Conservation (phyloP, 2,113 vertebrate species). For the Malurus elegans region DNA sequence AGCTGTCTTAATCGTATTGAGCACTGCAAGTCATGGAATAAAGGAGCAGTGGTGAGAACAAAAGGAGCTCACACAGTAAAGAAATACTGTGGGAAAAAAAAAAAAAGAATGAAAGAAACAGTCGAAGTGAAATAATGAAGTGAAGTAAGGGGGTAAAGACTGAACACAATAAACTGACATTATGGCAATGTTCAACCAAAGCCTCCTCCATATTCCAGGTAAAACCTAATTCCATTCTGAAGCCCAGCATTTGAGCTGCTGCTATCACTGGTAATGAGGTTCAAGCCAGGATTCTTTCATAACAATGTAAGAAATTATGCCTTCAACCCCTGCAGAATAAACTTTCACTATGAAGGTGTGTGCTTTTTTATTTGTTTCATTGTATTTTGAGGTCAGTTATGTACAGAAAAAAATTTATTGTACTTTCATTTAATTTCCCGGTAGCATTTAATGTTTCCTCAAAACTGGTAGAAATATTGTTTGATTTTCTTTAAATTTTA, state of each 20-base stretch:
- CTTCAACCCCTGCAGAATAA: not conserved
- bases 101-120: not conserved
- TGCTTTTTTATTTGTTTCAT: not conserved
- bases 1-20: slow-evolving; percentile 53
- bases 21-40: slow-evolving; percentile 11
- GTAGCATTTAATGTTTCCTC: not conserved
- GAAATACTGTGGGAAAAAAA: not conserved
- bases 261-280: not conserved
- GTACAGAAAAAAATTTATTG: not conserved
- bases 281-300: not conserved
- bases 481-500: not conserved
- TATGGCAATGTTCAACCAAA: not conserved
- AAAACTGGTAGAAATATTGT: not conserved
- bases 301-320: not conserved
- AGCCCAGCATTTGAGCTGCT: not conserved
- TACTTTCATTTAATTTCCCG: not conserved
- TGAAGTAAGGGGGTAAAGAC: not conserved
- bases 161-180: not conserved
- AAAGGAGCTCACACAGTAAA: not conserved
- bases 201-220: not conserved
- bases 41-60: slow-evolving; percentile 50
- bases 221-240: not conserved
- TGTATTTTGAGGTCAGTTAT: not conserved
- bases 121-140: not conserved
- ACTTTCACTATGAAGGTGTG: not conserved